Evolutionary conservation across 1,140 invertebrate species (phyloP).

Genomic region (Solenopsis fugax): DNA sequence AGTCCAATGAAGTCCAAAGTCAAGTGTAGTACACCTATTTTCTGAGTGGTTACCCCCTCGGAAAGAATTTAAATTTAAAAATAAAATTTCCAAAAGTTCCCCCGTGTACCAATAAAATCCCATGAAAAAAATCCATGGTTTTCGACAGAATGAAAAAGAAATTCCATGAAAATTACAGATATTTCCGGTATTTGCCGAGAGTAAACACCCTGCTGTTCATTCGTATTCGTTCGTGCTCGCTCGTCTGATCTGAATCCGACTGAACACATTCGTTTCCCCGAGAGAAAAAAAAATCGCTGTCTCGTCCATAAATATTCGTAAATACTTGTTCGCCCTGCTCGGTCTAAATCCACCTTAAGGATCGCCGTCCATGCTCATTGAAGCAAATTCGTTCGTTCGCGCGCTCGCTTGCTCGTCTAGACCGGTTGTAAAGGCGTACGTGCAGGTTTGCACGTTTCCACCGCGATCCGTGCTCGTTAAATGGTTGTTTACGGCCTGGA

Average conservation of each 20-base stretch:
- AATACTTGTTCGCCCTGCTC: background rate
- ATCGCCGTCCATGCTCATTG: background rate
- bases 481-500: background rate
- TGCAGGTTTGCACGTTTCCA: slow-evolving; percentile 6
- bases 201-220: too few relatives aligned
- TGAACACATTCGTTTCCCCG: background rate
- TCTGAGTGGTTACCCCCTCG: too few relatives aligned
- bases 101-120: too few relatives aligned
- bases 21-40: too few relatives aligned
- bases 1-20: too few relatives aligned
- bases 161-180: too few relatives aligned
- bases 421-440: background rate
- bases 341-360: background rate
- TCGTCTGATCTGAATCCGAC: background rate
- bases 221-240: too few relatives aligned
- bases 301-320: background rate
- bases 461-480: background rate
- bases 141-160: too few relatives aligned
- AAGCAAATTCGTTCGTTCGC: background rate
- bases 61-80: too few relatives aligned
- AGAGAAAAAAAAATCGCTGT: background rate
- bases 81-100: too few relatives aligned
- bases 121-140: too few relatives aligned
- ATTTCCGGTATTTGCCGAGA: too few relatives aligned
- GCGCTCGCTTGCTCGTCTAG: background rate